Evolutionary conservation across 1,140 invertebrate genomes (phyloP), one percentile per base, ranked within the genome.

Genomic region (Hormaphis cornu): DNA sequence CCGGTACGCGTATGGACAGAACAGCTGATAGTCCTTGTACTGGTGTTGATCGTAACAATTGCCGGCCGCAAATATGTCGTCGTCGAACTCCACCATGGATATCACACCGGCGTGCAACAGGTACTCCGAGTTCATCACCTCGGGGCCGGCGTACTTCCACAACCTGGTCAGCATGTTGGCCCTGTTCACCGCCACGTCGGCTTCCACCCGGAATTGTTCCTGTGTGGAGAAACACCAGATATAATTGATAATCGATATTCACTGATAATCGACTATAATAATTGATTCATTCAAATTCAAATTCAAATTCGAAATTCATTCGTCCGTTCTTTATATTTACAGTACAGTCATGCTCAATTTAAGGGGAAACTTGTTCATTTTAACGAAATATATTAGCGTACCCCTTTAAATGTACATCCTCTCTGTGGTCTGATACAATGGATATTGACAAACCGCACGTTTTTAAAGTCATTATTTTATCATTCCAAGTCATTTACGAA

Each of bases 51-150:
- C 90, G 79, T 94, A 93, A 75, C 91, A 94, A 74, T 94, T 93
- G 20, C 89, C 89, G 9, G 90, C 93, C 1, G 91, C 93, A 77
- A 96, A 97, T 71, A 97, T 94, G 74, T 95, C 91, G 73, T 92
- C 89, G 77, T 96, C 91, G 72, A 95, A 92, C 77, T 95, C 93
- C 0, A 96, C 88, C 87, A 96, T 91, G 1, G 90, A 91, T 58
- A 94, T 83, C 1, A 97, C 89, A 50, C 86, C 87, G 0, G 91
- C 89, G 75, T 95, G 93, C 16, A 96, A 81, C 10, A 96, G 79
- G 79, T 94, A 93, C 77, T 95, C 91, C 9, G 90, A 92, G 54
- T 86, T 81, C 71, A 91, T 82, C 20, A 93, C 87, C 7, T 84
- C 80, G 1, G 85, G 82, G 0, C 86, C 84, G 0, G 90, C 89